A percentile compares a stretch with the other conserved stretches of the same genome.
Conservation (phyloP, 2,113 vertebrate genomes). For the Lampris incognitus region DNA sequence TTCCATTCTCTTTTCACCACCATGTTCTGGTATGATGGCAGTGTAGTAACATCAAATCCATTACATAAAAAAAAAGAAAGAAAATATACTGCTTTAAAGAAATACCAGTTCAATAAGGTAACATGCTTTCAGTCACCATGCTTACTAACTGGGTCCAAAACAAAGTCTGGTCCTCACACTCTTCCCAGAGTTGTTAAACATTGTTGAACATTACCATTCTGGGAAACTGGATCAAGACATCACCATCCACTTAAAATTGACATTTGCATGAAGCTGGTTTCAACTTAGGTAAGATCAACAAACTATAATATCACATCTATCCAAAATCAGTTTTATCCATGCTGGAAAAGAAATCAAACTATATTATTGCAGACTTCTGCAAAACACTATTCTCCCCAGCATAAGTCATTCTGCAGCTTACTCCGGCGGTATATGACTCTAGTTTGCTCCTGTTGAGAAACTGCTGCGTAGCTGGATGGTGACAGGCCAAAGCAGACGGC, state of each 20-base stretch:
- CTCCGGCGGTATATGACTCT: conserved; percentile 43
- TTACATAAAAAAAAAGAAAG: too few species aligned
- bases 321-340: conserved; percentile 2
- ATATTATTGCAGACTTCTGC: conserved; percentile 21
- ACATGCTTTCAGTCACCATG: too few species aligned
- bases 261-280: not conserved
- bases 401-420: conserved; percentile 44
- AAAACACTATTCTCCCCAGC: conserved; percentile 2
- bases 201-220: too few species aligned
- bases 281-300: not conserved
- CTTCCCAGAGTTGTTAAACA: too few species aligned
- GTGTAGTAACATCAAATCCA: too few species aligned
- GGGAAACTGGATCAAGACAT: too few species aligned
- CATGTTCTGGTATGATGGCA: too few species aligned
- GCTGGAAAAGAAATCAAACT: not conserved
- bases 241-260: not conserved
- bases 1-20: too few species aligned
- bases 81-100: too few species aligned
- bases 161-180: too few species aligned
- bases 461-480: conserved; percentile 66
- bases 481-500: conserved; percentile 81
- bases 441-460: conserved; percentile 72
- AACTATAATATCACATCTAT: not conserved
- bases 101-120: too few species aligned
- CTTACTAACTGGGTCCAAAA: too few species aligned